These are phyloP conservation scores for Ornithoptera priamus DNA, from an alignment of 2,888 invertebrate genomes.

Conservation along the genomic window DNA sequence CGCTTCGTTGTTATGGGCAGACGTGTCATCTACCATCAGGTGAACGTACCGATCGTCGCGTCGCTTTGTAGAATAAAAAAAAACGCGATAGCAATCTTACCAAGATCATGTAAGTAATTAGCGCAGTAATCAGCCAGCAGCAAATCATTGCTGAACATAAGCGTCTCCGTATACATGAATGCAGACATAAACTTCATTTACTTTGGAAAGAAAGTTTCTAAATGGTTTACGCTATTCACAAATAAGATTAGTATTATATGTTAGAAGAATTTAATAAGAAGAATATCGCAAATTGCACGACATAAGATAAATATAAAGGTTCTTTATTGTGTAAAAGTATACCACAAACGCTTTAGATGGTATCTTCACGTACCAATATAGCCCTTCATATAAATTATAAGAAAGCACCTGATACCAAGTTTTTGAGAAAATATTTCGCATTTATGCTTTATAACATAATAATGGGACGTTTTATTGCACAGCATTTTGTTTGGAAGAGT, in stretches of 20 bases:
- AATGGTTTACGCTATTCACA: neutral
- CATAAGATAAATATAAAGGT: neutral
- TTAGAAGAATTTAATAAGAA: neutral
- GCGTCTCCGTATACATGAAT: too few relatives aligned
- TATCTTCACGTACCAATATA: conserved; percentile 1
- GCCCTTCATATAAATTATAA: conserved; percentile 16
- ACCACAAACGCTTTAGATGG: conserved; percentile 2
- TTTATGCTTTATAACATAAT: conserved; percentile 7
- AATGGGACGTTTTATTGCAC: conserved; percentile 13
- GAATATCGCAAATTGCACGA: neutral
- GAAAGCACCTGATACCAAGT: conserved; percentile 23
- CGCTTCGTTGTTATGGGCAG: too few relatives aligned
- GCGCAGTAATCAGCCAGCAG: too few relatives aligned
- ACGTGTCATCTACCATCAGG: too few relatives aligned
- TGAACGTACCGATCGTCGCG: too few relatives aligned
- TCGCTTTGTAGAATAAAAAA: too few relatives aligned
- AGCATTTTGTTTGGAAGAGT: neutral
- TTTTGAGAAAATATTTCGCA: conserved; percentile 16
- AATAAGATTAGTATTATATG: neutral
- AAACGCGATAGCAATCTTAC: too few relatives aligned
- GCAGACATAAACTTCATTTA: too few relatives aligned
- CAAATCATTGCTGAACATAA: too few relatives aligned
- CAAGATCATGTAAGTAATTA: too few relatives aligned
- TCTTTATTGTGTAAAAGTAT: neutral
- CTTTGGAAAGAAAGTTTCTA: too few relatives aligned